phyloP scores from a whole-genome alignment of 30 jellyfish, hydroid and myxozoan species.

The Phacellophora camtschatica region DNA sequence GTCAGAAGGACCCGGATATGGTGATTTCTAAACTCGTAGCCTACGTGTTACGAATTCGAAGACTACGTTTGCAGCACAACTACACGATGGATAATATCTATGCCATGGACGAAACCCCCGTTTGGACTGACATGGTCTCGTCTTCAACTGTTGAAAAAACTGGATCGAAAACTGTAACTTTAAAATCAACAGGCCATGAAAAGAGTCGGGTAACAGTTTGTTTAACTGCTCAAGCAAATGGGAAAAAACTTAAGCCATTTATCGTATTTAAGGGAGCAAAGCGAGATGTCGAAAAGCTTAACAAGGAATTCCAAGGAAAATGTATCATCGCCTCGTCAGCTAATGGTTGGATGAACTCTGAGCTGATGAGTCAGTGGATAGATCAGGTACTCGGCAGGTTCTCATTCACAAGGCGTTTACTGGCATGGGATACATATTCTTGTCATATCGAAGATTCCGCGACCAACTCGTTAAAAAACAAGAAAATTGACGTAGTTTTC shows the following conservation, averaged over 20 bases:
- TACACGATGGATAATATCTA: no score
- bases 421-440: background rate
- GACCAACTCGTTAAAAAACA: background rate
- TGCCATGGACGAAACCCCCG: no score
- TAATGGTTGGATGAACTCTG: background rate
- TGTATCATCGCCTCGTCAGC: background rate
- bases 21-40: background rate
- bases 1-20: background rate
- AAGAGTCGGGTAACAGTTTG: background rate
- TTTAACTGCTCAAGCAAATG: background rate
- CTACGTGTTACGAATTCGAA: background rate
- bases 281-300: background rate
- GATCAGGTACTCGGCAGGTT: background rate
- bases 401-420: background rate
- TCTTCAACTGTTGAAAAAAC: background rate
- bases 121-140: background rate
- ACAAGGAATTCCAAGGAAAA: background rate
- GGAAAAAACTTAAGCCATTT: background rate
- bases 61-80: no score
- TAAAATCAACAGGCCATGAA: slow-evolving; percentile 8
- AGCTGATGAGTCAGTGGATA: background rate
- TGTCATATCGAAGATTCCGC: background rate
- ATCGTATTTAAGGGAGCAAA: background rate
- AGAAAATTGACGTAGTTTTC: background rate
- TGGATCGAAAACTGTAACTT: background rate